These are phyloP conservation scores for Diabrotica undecimpunctata DNA, from an alignment of 1,140 invertebrate species.

Conservation along the genomic window DNA sequence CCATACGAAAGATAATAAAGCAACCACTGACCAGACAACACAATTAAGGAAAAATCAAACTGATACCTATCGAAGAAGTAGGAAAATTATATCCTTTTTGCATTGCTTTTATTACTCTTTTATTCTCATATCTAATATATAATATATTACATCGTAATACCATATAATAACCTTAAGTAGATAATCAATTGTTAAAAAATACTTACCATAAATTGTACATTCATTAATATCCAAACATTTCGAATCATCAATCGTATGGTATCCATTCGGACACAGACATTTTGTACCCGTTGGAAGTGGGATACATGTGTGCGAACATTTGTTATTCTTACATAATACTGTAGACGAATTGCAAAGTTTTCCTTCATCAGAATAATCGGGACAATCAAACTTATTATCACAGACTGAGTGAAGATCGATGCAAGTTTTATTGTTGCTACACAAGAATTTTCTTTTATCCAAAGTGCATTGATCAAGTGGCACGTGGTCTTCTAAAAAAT, in stretches of 20 bases:
- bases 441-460: slow-evolving; percentile 53
- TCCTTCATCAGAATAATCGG: slow-evolving; percentile 72
- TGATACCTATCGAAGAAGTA: no score
- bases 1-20: no score
- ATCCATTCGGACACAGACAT: slow-evolving; percentile 52
- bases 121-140: no score
- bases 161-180: no score
- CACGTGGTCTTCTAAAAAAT: slow-evolving; percentile 36
- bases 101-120: no score
- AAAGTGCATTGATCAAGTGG: slow-evolving; percentile 47
- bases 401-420: slow-evolving; percentile 65
- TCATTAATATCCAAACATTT: slow-evolving; percentile 68
- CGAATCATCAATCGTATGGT: slow-evolving; percentile 39
- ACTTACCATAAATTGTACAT: slow-evolving; percentile 63
- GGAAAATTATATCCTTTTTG: no score
- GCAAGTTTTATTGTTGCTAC: slow-evolving; percentile 60
- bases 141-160: no score
- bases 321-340: slow-evolving; percentile 43
- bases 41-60: no score
- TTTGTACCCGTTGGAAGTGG: slow-evolving; percentile 48
- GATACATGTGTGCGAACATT: slow-evolving; percentile 48
- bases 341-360: slow-evolving; percentile 51
- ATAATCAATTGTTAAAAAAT: not conserved
- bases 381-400: slow-evolving; percentile 72
- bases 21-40: no score